Conservation (phyloP, 2,797 vertebrate species). For the Falco naumanni region DNA sequence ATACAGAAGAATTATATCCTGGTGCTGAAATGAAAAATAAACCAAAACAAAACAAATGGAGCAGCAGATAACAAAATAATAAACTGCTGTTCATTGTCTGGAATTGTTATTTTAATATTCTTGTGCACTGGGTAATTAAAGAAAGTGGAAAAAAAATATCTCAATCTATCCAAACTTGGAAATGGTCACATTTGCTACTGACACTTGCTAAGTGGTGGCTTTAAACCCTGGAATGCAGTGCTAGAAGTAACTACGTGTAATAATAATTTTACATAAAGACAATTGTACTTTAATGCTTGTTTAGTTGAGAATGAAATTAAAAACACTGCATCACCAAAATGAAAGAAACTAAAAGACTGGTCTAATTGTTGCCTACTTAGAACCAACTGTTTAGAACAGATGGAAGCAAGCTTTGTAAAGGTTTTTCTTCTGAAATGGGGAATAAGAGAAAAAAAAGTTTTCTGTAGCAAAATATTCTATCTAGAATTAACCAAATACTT, state of each 20-base stretch:
- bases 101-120: background rate
- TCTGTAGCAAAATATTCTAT: background rate
- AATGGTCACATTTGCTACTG: background rate
- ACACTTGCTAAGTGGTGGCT: background rate
- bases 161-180: background rate
- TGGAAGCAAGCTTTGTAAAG: background rate
- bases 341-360: background rate
- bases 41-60: background rate
- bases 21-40: background rate
- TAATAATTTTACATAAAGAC: background rate
- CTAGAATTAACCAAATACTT: background rate
- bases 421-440: background rate
- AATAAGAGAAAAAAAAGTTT: background rate
- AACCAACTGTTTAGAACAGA: conserved; percentile 34
- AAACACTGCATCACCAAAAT: conserved; percentile 31
- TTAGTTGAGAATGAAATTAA: conserved; percentile 33
- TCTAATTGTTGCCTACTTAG: background rate
- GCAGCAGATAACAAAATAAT: background rate
- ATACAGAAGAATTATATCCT: background rate
- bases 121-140: background rate
- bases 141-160: background rate
- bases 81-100: background rate
- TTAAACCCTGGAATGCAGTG: background rate
- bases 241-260: background rate
- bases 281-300: background rate